Conservation (phyloP, 2,797 vertebrate genomes). For the Picus viridis region DNA sequence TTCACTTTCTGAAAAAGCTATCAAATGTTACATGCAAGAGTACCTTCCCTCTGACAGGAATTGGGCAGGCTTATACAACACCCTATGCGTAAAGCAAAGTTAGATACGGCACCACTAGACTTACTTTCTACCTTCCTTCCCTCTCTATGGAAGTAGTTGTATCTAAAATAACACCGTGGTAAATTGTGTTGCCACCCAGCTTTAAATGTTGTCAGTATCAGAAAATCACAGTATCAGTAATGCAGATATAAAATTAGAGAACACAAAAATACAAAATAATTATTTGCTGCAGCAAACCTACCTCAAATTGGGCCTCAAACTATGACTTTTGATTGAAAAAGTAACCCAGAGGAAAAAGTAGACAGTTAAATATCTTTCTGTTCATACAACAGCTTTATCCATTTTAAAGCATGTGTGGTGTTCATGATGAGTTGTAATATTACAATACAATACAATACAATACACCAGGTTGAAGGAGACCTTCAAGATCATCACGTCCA, state of each 20-base stretch:
- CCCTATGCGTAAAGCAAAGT: not conserved
- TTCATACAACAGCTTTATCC: not conserved
- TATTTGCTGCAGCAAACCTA: not conserved
- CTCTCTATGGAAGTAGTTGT: not conserved
- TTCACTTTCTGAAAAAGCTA: constrained; percentile 1
- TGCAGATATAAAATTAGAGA: not conserved
- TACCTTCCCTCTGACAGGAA: not conserved
- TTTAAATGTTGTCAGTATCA: not conserved
- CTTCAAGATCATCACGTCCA: too few relatives aligned
- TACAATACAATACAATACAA: too few relatives aligned
- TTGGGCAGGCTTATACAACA: not conserved
- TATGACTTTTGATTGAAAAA: not conserved
- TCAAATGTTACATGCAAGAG: not conserved
- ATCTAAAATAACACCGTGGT: not conserved
- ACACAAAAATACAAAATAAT: not conserved
- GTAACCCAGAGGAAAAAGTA: not conserved
- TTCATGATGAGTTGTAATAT: not conserved
- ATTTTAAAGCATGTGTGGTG: not conserved
- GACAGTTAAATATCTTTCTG: not conserved
- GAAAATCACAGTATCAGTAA: not conserved
- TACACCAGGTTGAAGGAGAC: too few relatives aligned
- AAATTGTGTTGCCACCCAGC: not conserved
- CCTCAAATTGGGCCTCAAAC: not conserved
- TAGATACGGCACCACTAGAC: not conserved
- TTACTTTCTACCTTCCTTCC: not conserved